These are phyloP conservation scores for Harpegnathos saltator DNA, from an alignment of 1,140 invertebrate species.

Conservation along the genomic window DNA sequence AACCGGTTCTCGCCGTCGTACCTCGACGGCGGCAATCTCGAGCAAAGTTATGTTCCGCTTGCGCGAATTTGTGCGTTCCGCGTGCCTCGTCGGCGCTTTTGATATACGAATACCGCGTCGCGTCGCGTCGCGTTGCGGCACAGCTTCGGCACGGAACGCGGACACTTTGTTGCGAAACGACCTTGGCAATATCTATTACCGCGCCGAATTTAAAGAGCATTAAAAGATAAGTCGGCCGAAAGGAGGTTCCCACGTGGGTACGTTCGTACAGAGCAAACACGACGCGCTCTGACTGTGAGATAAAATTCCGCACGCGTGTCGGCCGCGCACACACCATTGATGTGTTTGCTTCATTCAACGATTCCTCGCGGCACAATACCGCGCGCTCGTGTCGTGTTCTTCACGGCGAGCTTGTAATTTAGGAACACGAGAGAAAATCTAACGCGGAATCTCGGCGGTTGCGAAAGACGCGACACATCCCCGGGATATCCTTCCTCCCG, in stretches of 20 bases:
- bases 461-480: neutral
- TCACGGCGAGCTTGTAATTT: neutral
- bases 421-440: neutral
- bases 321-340: too few species aligned
- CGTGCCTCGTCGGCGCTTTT: slow-evolving; percentile 66
- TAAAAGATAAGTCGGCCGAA: slow-evolving; percentile 42
- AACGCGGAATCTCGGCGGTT: neutral
- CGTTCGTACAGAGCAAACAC: slow-evolving; percentile 24
- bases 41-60: slow-evolving; percentile 51
- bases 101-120: slow-evolving; percentile 60
- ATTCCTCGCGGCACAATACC: neutral
- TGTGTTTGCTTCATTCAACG: neutral
- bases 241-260: slow-evolving; percentile 17
- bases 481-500: neutral
- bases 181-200: slow-evolving; percentile 53
- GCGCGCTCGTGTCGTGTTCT: too few species aligned
- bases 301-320: slow-evolving; percentile 25
- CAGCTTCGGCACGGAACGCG: slow-evolving; percentile 40
- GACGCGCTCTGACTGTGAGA: neutral
- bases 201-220: slow-evolving; percentile 57
- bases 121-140: too few species aligned
- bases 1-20: slow-evolving; percentile 51
- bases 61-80: slow-evolving; percentile 66
- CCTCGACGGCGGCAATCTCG: slow-evolving; percentile 33
- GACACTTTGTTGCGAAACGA: slow-evolving; percentile 59